Conservation (phyloP, 64 coral and sea anemone genomes). For the Porites australiensis region DNA sequence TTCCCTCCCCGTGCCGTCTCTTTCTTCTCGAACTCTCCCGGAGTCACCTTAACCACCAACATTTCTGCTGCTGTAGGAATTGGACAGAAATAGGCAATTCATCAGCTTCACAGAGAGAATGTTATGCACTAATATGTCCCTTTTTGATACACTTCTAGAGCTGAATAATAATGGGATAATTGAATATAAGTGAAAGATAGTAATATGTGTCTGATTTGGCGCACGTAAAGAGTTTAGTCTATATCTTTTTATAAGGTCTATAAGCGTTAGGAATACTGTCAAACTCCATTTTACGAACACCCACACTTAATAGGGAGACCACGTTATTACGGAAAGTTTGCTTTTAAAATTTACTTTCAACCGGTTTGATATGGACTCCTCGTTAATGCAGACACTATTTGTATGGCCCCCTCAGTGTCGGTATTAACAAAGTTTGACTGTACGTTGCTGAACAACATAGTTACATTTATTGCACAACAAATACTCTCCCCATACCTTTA, state of each 20-base stretch:
- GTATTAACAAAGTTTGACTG: neutral
- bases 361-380: no score
- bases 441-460: neutral
- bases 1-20: neutral
- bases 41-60: constrained; percentile 1
- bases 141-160: neutral
- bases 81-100: neutral
- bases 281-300: no score
- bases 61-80: constrained; percentile 11
- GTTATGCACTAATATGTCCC: neutral
- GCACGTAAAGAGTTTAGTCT: neutral
- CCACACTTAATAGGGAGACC: no score
- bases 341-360: no score
- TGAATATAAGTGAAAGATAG: neutral
- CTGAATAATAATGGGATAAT: neutral
- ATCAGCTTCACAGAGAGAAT: neutral
- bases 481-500: constrained; percentile 4
- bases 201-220: neutral
- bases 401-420: neutral
- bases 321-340: no score
- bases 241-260: neutral
- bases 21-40: neutral
- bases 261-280: no score
- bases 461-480: neutral
- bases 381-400: no score